Evolutionary conservation across 2,113 vertebrate species (phyloP).

Genomic region (Lonchura striata): DNA sequence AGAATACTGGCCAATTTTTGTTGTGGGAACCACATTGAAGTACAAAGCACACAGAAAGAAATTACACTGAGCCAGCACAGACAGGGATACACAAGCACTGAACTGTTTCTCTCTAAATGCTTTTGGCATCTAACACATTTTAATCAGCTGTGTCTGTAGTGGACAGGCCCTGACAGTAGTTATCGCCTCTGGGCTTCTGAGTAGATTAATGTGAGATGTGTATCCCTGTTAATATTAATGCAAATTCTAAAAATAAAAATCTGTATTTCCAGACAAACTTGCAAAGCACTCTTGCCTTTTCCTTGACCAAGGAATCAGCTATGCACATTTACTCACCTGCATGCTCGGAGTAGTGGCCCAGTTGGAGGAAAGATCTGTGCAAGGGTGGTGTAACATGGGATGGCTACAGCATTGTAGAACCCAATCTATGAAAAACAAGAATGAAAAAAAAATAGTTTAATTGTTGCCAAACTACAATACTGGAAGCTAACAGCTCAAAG

Average conservation of each 20-base stretch:
- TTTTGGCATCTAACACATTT: background rate
- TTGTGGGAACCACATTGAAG: background rate
- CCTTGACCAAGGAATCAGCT: background rate
- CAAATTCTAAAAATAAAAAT: background rate
- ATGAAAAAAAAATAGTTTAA: background rate
- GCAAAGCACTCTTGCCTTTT: background rate
- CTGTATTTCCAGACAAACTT: background rate
- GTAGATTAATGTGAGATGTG: background rate
- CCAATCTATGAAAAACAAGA: conserved; percentile 79
- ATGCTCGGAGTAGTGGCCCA: conserved; percentile 84
- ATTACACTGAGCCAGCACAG: background rate
- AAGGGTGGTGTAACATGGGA: conserved; percentile 94
- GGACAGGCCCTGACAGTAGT: background rate
- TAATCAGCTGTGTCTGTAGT: background rate
- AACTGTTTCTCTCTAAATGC: background rate
- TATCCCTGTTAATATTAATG: background rate
- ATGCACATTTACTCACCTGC: conserved; percentile 78
- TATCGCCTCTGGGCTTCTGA: background rate
- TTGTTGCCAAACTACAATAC: background rate
- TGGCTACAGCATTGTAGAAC: conserved; percentile 95
- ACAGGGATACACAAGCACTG: background rate
- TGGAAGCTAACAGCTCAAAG: background rate
- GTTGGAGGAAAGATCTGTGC: conserved; percentile 89
- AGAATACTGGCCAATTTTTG: background rate
- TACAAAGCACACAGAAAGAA: background rate